phyloP scores from a whole-genome alignment of 2,797 vertebrate species.

The Pseudotriccus pelzelni region DNA sequence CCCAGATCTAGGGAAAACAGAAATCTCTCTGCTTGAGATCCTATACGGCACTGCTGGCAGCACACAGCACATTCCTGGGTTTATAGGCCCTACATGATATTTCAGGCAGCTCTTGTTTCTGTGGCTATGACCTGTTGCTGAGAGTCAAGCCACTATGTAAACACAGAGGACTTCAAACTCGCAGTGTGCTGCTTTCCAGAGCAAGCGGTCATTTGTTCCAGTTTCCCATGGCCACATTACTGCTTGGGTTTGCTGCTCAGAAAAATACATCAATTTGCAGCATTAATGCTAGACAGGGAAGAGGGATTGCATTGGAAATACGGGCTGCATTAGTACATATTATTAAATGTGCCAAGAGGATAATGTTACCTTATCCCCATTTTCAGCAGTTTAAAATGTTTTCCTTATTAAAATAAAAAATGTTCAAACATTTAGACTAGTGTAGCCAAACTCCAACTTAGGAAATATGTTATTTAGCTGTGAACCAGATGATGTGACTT shows the following conservation, averaged over 20 bases:
- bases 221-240: constrained; percentile 39
- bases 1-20: neutral
- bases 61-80: constrained; percentile 53
- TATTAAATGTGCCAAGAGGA: constrained; percentile 42
- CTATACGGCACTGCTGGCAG: constrained; percentile 41
- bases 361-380: neutral
- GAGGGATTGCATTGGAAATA: neutral
- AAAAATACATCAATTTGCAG: constrained; percentile 41
- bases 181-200: constrained; percentile 39
- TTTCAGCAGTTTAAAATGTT: constrained; percentile 1
- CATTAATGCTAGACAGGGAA: neutral
- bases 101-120: constrained; percentile 63
- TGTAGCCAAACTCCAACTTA: constrained; percentile 25
- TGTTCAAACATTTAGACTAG: constrained; percentile 14
- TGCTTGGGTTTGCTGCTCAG: constrained; percentile 36
- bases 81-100: constrained; percentile 47
- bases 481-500: constrained; percentile 40
- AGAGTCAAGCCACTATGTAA: constrained; percentile 60
- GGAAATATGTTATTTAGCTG: constrained; percentile 51
- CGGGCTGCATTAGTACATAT: neutral
- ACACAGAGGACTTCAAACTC: constrained; percentile 44
- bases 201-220: constrained; percentile 62
- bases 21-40: neutral
- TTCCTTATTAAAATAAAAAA: constrained; percentile 29
- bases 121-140: constrained; percentile 53